Evolutionary conservation across 2,797 vertebrate genomes (phyloP), one percentile per base, ranked within the genome.

Genomic region (Gallirallus australis): DNA sequence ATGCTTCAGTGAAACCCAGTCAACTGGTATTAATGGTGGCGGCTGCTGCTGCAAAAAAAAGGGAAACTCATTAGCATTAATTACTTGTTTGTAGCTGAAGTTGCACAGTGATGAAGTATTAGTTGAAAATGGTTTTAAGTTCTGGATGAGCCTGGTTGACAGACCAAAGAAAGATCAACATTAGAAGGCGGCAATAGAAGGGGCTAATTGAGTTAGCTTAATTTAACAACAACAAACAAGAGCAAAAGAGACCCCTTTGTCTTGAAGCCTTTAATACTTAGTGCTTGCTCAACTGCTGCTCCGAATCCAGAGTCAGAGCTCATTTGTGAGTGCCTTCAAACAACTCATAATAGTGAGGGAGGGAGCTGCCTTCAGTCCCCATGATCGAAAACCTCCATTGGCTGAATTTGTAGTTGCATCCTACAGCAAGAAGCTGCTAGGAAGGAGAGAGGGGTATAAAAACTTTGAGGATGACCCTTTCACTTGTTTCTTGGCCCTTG

Each of bases 51-150:
- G 71, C 75, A 75, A 84, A 86, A 89, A 86, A 86, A 45, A 54
- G 59, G 78, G 73, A 73, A 89, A 48, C 92, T 96, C 89, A 96
- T 96, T 96, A 94, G 94, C 94, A 91, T 96, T 95, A 94, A 96
- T 95, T 96, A 96, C 95, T 96, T 96, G 94, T 95, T 96, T 93
- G 80, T 95, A 95, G 85, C 77, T 94, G 91, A 94, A 96, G 82
- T 91, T 86, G 80, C 42, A 76, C 70, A 79, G 82, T 53, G 82
- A 59, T 95, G 71, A 93, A 93, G 64, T 96, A 94, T 90, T 93
- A 79, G 66, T 93, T 93, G 82, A 88, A 94, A 93, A 84, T 84
- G 70, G 76, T 86, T 95, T 53, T 59, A 85, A 94, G 85, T 93
- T 93, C 56, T 84, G 73, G 85, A 73, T 3, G 33, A 93, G 86